A percentile compares a stretch with the other conserved stretches of the same genome.
phyloP scores from a whole-genome alignment of 2,797 vertebrate species.

The Paguma larvata region DNA sequence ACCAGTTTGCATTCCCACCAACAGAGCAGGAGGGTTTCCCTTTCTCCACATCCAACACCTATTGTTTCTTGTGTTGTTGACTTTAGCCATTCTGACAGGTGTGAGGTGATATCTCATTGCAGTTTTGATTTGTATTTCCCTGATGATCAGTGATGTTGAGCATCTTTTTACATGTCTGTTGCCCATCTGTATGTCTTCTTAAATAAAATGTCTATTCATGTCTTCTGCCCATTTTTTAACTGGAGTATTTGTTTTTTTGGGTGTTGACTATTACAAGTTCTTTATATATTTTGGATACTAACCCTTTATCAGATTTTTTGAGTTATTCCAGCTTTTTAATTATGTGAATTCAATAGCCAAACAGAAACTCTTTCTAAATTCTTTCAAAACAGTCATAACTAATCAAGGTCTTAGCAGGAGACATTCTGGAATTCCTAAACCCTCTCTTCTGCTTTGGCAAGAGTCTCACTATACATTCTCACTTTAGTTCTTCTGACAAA shows the following conservation, averaged over 20 bases:
- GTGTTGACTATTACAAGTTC: neutral
- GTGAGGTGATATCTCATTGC: neutral
- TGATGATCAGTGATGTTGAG: neutral
- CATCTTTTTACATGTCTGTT: neutral
- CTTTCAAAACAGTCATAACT: conserved; percentile 37
- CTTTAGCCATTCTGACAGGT: neutral
- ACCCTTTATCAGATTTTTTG: neutral
- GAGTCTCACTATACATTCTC: neutral
- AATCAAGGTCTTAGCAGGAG: neutral
- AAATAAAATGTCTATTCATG: neutral
- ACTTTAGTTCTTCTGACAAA: conserved; percentile 21
- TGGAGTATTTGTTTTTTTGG: neutral
- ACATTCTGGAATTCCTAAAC: neutral
- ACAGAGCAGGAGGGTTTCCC: neutral
- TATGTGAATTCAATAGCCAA: conserved; percentile 40
- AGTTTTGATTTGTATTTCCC: neutral
- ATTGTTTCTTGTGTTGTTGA: neutral
- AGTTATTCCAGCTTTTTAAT: conserved; percentile 52
- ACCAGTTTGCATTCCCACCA: neutral
- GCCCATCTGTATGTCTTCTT: neutral
- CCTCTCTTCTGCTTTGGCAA: neutral
- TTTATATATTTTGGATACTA: neutral
- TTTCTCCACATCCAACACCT: neutral
- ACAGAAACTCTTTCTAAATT: neutral
- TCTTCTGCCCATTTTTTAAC: neutral